Percentiles rank a stretch among this genome's conserved stretches.
Evolutionary conservation across 2,113 vertebrate genomes (phyloP).

Genomic region (Synodontis membranacea): DNA sequence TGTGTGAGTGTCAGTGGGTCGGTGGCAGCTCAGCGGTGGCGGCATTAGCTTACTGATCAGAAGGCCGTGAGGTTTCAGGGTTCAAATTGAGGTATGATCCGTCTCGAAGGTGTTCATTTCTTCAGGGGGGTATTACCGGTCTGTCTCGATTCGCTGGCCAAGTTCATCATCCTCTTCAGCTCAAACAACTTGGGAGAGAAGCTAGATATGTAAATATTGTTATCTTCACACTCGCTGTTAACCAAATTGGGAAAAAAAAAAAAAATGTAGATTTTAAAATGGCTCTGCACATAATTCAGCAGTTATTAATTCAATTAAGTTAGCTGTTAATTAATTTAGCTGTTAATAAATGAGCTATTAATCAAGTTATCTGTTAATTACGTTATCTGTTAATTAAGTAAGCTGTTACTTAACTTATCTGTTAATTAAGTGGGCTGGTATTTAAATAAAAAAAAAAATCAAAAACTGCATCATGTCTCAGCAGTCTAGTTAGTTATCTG

Average conservation of each 20-base stretch:
- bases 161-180: conserved; percentile 1
- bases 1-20: too few species aligned
- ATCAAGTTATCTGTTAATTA: neutral
- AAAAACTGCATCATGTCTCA: neutral
- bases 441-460: neutral
- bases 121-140: conserved; percentile 1
- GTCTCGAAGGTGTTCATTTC: neutral
- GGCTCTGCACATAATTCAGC: neutral
- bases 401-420: neutral
- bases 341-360: neutral
- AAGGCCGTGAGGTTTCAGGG: too few species aligned
- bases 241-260: too few species aligned
- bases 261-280: neutral
- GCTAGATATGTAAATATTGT: neutral
- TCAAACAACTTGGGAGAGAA: neutral
- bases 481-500: neutral
- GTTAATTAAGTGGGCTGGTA: neutral
- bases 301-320: neutral
- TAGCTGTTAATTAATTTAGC: neutral
- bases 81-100: neutral
- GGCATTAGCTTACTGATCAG: too few species aligned
- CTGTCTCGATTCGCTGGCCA: neutral
- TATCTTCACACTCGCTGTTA: neutral
- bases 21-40: too few species aligned
- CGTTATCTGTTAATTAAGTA: neutral